Percentiles rank a stretch among this genome's conserved stretches.
Evolutionary conservation across 2,113 vertebrate genomes (phyloP).

Genomic region (Holacanthus passer): DNA sequence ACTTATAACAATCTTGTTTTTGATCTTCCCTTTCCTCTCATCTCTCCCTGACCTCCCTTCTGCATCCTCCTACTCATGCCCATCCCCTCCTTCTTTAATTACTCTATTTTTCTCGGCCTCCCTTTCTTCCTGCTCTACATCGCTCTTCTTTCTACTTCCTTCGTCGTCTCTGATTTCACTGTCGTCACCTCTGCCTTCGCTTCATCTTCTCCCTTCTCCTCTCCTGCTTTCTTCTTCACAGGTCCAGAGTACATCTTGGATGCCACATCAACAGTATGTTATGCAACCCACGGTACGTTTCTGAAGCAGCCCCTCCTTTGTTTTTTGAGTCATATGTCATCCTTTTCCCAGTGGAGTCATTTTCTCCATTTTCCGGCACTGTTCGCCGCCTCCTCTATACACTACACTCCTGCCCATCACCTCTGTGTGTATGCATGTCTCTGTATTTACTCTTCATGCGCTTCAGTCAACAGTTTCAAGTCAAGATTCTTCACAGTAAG

Average conservation of each 20-base stretch:
- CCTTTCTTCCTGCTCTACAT: constrained; percentile 19
- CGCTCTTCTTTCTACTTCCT: constrained; percentile 17
- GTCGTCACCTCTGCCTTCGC: constrained; percentile 10
- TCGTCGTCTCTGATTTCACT: constrained; percentile 19
- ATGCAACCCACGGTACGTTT: constrained; percentile 99
- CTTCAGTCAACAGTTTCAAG: neutral
- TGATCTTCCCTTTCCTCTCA: constrained; percentile 62
- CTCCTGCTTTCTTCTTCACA: constrained; percentile 68
- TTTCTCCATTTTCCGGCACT: constrained; percentile 14
- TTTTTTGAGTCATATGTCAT: constrained; percentile 12
- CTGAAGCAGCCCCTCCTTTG: constrained; percentile 49
- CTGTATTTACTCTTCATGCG: neutral
- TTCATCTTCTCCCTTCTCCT: constrained; percentile 28
- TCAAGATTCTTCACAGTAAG: neutral
- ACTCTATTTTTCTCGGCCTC: constrained; percentile 37
- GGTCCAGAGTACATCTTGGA: constrained; percentile 99
- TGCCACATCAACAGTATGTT: constrained; percentile 99
- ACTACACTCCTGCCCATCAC: constrained; percentile 11
- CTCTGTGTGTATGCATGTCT: neutral
- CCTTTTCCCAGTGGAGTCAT: neutral
- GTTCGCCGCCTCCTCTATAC: neutral
- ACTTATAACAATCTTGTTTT: constrained; percentile 61
- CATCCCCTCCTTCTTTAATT: constrained; percentile 48
- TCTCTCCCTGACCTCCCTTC: constrained; percentile 53
- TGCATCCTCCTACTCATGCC: constrained; percentile 50